Base-by-base conservation (phyloP, 2,888 invertebrate genomes). In the Pristionchus maxplancki region DNA sequence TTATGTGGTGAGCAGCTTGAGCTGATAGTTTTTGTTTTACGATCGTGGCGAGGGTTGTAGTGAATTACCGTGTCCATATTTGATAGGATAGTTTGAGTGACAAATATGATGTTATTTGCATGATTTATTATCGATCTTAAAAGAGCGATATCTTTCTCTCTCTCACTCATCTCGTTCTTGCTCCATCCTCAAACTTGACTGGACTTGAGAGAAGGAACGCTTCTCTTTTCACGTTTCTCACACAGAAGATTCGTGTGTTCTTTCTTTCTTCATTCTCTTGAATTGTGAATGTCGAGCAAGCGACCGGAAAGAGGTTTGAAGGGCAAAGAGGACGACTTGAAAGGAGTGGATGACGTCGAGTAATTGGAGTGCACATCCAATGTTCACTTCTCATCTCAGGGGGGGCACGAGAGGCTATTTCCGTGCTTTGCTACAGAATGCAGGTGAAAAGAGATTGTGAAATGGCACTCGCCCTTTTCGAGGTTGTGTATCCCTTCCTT, bases 131-230 rank as follows among this genome's bases (percentile, higher is more conserved):
- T 71, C 71, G 71, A 71, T 71, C 24, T 64, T 71, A 20, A 71
- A 34, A 71, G 71, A 71, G 71, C 24, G 37, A 71, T 71, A 15
- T 71, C 37, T 71, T 37, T 71, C 37, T 71, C 37, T 71, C 71
- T 71, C 71, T 37, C 64, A 64, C 64, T 64, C 71, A 71, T 71
- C 71, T 28, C 71, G 71, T 71, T 71, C 71, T 71, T 71, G 17
- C 71, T 71, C 71, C 71, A 71, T 71, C 71, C 71, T 71, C 71
- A 71, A 71, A 71, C 71, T 71, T 37, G 71, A 71, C 71, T 71
- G 37, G 71, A 17, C 71, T 71, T 17, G 20, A 20, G 71, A 71
- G 71, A 71, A 71, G 71, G 71, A 71, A 71, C 71, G 71, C 71
- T 71, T 37, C 71, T 71, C 71, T 71, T 37, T 71, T 71, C 71